phyloP scores from a whole-genome alignment of 2,113 vertebrate species.

The Cyanoramphus novaezelandiae region DNA sequence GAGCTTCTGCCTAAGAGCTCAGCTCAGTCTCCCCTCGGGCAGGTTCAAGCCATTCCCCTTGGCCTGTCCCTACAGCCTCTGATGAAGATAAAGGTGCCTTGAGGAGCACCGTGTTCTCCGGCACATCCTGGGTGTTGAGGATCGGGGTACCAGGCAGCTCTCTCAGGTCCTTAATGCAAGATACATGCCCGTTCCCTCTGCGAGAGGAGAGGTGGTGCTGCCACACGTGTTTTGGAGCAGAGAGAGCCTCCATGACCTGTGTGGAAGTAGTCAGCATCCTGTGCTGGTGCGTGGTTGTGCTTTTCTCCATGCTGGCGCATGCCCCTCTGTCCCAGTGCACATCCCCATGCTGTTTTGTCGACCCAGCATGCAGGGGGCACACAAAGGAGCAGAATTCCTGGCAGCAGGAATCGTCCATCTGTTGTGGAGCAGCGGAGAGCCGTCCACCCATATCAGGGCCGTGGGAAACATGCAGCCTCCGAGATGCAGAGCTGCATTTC shows the following conservation, averaged over 20 bases:
- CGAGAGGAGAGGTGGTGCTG: accelerated
- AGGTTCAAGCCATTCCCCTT: neutral
- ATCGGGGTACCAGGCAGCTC: neutral
- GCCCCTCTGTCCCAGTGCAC: neutral
- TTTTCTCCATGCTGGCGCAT: neutral
- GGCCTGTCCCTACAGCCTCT: neutral
- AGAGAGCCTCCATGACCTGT: neutral
- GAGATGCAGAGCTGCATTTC: neutral
- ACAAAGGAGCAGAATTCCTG: neutral
- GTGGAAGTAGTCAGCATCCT: neutral
- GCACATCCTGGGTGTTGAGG: neutral
- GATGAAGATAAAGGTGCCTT: neutral
- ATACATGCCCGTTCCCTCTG: accelerated
- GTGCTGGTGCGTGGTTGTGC: neutral
- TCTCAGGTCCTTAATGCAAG: neutral
- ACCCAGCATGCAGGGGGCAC: accelerated
- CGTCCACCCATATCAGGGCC: accelerated
- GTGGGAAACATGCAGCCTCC: neutral
- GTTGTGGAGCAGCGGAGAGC: accelerated
- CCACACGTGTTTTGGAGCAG: neutral
- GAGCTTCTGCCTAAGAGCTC: neutral
- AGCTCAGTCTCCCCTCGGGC: accelerated
- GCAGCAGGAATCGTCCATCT: neutral
- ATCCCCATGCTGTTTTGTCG: accelerated
- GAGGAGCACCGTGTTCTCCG: accelerated